These are phyloP conservation scores for Erebia epiphron DNA, from an alignment of 2,888 invertebrate genomes.

Conservation along the genomic window DNA sequence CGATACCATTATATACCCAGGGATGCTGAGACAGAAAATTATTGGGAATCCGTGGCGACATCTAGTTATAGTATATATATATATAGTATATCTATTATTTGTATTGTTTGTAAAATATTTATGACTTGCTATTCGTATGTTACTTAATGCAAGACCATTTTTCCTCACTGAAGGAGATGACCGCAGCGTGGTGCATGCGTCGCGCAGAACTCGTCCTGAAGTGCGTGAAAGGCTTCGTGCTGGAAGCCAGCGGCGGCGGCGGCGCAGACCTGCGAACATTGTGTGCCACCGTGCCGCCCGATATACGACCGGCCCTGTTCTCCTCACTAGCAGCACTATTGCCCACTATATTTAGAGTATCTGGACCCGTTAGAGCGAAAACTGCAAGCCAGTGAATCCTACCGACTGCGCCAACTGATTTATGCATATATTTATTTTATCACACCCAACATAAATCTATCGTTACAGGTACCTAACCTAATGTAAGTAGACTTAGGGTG, in stretches of 20 bases:
- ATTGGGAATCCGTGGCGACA: no score
- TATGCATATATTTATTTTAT: no score
- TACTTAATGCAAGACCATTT: no score
- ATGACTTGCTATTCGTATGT: not conserved
- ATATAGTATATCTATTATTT: no score
- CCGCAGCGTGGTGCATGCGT: conserved; percentile 97
- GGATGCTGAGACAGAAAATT: no score
- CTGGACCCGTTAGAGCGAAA: conserved; percentile 88
- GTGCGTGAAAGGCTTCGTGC: conserved; percentile 99
- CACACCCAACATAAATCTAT: no score
- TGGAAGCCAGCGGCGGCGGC: conserved; percentile 98
- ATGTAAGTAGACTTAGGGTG: no score
- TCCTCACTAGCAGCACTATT: conserved; percentile 94
- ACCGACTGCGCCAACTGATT: not conserved
- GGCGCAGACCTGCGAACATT: conserved; percentile 94
- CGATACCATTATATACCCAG: no score
- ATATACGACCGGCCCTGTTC: conserved; percentile 46
- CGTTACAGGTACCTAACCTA: no score
- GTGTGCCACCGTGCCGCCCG: conserved; percentile 53
- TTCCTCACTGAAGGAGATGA: conserved; percentile 89
- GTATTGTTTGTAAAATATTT: no score
- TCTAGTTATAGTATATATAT: no score
- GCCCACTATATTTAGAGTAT: conserved; percentile 95
- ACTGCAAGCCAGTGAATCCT: conserved; percentile 10
- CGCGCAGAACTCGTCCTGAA: conserved; percentile 98